Base-by-base conservation (phyloP, 1,140 invertebrate species). In the Leptinotarsa lineolata region DNA sequence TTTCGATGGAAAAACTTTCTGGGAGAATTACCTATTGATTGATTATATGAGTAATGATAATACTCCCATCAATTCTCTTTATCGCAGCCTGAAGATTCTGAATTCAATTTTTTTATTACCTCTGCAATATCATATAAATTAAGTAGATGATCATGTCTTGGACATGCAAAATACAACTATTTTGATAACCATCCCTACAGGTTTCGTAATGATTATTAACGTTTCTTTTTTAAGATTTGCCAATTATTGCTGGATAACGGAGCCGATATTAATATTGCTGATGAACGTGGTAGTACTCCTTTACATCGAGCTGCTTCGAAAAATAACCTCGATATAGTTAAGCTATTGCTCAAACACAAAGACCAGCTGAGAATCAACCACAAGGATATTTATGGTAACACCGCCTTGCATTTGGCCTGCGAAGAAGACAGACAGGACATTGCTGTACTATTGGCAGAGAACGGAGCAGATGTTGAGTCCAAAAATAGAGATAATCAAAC, bases 251-350 rank as follows among this genome's bases (percentile, higher is more conserved):
- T 97, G n/a, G 86, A 91, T 48, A 88, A 90, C 79, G 88, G 89
- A 70, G 94, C 92, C 1, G 88, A 95, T 84, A 84, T 94, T 1
- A 94, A 96, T 85, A 88, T 92, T 58, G 82, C 83, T 45, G 95
- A 97, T 84, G 87, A 89, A 66, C 85, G 91, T 74, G 90, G 90
- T 61, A 92, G 92, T 11, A 95, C 93, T 45, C 92, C 95, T n/a
- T 83, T 96, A 13, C 95, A 97, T 79, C 86, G 94, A 82, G 93
- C 94, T 21, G 92, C 93, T 13, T 92, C 92, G n/a, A 91, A 93
- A 84, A 94, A 94, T 63, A 90, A 93, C 83, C 85, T 85, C 5
- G 86, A 89, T 46, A 89, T 95, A 76, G 88, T 95, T 0, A 89
- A 92, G 79, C 80, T 94, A 3, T 84, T 96, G 11, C 77, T 95